phyloP scores from a whole-genome alignment of 2,888 invertebrate genomes.

The Drosophila fungiperda region DNA sequence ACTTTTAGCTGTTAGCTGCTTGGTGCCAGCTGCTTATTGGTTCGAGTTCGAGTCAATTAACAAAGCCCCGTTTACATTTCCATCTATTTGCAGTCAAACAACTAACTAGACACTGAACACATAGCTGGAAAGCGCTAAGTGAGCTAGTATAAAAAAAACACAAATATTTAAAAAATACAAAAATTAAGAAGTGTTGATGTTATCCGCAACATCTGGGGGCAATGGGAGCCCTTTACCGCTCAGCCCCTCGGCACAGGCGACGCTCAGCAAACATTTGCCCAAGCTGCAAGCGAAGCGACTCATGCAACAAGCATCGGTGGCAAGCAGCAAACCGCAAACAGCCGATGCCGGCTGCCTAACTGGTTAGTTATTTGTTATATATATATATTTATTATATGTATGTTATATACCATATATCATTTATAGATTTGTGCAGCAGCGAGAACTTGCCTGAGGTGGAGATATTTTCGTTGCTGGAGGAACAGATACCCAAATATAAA shows the following conservation, averaged over 20 bases:
- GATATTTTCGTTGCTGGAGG: slow-evolving; percentile 96
- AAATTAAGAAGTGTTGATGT: slow-evolving; percentile 67
- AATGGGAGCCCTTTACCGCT: slow-evolving; percentile 81
- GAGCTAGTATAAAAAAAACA: slow-evolving; percentile 9
- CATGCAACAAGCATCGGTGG: slow-evolving; percentile 64
- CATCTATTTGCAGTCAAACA: slow-evolving; percentile 56
- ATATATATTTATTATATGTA: not conserved
- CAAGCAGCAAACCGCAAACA: slow-evolving; percentile 70
- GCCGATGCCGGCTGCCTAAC: slow-evolving; percentile 84
- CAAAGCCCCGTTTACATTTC: slow-evolving; percentile 34
- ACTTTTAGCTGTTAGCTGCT: slow-evolving; percentile 11
- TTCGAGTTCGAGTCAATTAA: slow-evolving; percentile 61
- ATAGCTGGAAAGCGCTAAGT: slow-evolving; percentile 27
- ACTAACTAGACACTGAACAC: slow-evolving; percentile 37
- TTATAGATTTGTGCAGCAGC: slow-evolving; percentile 94
- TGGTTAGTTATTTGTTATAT: slow-evolving; percentile 65
- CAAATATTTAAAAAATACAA: not conserved
- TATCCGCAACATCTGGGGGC: slow-evolving; percentile 81
- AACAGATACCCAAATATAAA: slow-evolving; percentile 97
- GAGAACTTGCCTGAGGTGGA: slow-evolving; percentile 97
- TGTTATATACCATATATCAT: slow-evolving; percentile 1
- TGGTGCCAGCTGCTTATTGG: slow-evolving; percentile 46
- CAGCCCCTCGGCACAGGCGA: slow-evolving; percentile 85
- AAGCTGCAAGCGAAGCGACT: slow-evolving; percentile 83
- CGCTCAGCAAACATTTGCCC: slow-evolving; percentile 85